Conservation (phyloP, 1,140 invertebrate genomes). For the Drosophila biarmipes region DNA sequence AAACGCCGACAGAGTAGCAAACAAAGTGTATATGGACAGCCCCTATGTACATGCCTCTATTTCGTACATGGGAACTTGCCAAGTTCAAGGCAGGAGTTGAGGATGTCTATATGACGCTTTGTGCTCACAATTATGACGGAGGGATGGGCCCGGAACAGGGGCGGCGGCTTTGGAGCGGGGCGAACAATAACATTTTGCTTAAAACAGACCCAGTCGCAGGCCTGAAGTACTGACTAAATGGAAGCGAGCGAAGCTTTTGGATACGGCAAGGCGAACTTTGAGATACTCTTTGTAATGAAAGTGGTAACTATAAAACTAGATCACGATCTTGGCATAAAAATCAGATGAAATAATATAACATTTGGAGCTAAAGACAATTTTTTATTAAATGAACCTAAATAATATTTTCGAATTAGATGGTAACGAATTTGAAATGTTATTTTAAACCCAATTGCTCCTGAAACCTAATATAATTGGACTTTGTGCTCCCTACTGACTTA, state of each 20-base stretch:
- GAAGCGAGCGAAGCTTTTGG: neutral
- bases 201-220: constrained; percentile 30
- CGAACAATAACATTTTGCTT: constrained; percentile 47
- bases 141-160: constrained; percentile 44
- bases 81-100: constrained; percentile 69
- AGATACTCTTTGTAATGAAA: constrained; percentile 4
- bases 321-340: too few relatives aligned
- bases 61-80: constrained; percentile 48
- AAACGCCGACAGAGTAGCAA: constrained; percentile 45
- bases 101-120: constrained; percentile 61
- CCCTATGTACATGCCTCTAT: constrained; percentile 9
- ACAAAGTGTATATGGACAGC: constrained; percentile 26
- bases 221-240: constrained; percentile 23
- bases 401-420: neutral
- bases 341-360: too few relatives aligned
- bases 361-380: too few relatives aligned
- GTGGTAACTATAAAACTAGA: neutral
- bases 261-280: neutral
- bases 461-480: neutral
- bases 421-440: neutral
- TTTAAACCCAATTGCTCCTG: neutral
- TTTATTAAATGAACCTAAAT: neutral
- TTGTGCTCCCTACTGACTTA: neutral
- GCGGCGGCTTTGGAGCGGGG: constrained; percentile 5
- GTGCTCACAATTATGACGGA: constrained; percentile 51